Conservation (phyloP, 2,888 invertebrate genomes). For the Drosophila koepferae region DNA sequence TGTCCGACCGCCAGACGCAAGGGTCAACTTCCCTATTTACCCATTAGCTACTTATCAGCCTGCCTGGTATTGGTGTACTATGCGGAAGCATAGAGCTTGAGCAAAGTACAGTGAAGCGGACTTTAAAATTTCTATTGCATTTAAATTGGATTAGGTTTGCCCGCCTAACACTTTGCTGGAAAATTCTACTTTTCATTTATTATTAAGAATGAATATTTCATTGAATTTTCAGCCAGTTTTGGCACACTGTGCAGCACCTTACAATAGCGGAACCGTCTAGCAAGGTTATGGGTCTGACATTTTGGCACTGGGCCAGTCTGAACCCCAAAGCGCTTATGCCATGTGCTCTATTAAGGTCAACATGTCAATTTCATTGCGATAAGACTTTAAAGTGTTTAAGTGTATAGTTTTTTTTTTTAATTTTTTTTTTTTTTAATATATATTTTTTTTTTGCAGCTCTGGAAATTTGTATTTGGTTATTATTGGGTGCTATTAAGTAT, state of each 20-base stretch:
- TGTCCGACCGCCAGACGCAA: slow-evolving; percentile 42
- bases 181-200: not conserved
- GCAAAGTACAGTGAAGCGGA: slow-evolving; percentile 18
- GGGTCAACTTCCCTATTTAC: slow-evolving; percentile 63
- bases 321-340: slow-evolving; percentile 38
- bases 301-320: slow-evolving; percentile 54
- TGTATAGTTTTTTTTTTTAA: not conserved
- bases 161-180: not conserved
- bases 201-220: not conserved
- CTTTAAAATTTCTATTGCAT: not conserved
- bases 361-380: slow-evolving; percentile 62
- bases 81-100: slow-evolving; percentile 46
- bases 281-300: slow-evolving; percentile 52
- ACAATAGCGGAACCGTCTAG: slow-evolving; percentile 59
- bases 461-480: slow-evolving; percentile 1
- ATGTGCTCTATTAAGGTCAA: slow-evolving; percentile 61
- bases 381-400: slow-evolving; percentile 36
- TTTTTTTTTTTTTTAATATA: not conserved
- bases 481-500: slow-evolving; percentile 21
- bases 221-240: not conserved
- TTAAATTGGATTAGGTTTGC: not conserved
- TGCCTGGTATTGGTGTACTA: slow-evolving; percentile 17
- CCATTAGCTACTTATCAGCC: slow-evolving; percentile 32
- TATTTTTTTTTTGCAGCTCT: slow-evolving; percentile 3
- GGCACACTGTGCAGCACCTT: slow-evolving; percentile 40